Evolutionary conservation across 2,797 vertebrate species (phyloP).

Genomic region (Myioborus miniatus): DNA sequence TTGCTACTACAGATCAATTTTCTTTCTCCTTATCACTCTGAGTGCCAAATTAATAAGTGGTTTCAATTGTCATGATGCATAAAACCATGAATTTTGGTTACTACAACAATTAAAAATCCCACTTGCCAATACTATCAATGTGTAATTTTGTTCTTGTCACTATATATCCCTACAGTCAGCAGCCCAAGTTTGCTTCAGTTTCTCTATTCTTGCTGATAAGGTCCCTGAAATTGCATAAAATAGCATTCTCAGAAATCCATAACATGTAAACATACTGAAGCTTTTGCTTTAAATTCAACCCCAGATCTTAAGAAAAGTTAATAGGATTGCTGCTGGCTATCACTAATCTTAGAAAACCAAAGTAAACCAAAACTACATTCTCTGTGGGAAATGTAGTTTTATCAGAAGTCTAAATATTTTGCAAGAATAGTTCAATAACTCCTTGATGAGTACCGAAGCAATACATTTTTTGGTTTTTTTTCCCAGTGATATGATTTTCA

Average conservation of each 20-base stretch:
- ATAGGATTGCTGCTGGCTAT: background rate
- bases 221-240: conserved; percentile 3
- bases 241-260: conserved; percentile 26
- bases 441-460: background rate
- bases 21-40: background rate
- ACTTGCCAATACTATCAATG: background rate
- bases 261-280: background rate
- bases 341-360: background rate
- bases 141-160: background rate
- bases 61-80: background rate
- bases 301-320: background rate
- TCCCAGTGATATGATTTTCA: background rate
- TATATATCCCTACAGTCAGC: background rate
- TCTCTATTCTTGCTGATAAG: background rate
- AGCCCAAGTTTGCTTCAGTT: background rate
- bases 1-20: background rate
- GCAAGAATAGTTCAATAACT: background rate
- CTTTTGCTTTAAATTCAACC: background rate
- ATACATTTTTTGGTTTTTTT: background rate
- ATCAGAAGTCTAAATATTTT: conserved; percentile 10
- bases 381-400: background rate
- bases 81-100: background rate
- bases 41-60: background rate
- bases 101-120: background rate
- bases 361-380: background rate